Percentiles rank a stretch among this genome's conserved stretches.
Evolutionary conservation across 2,888 invertebrate genomes (phyloP).

Genomic region (Drosophila hamatofila): DNA sequence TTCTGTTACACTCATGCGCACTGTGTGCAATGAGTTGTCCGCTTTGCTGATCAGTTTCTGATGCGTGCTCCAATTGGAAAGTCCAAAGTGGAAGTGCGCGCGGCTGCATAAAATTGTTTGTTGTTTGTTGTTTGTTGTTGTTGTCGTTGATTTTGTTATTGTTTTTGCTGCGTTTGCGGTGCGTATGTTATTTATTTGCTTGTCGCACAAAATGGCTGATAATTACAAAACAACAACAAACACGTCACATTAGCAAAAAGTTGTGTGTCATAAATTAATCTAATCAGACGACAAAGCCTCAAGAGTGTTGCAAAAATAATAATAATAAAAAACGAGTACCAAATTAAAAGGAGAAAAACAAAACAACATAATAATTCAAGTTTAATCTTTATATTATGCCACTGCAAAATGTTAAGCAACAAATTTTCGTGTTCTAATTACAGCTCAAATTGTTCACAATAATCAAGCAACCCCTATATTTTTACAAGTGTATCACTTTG

Average conservation of each 20-base stretch:
- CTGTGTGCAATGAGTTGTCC: constrained; percentile 32
- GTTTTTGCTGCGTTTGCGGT: constrained; percentile 31
- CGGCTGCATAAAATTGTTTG: constrained; percentile 49
- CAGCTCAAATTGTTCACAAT: constrained; percentile 54
- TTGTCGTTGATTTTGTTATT: constrained; percentile 32
- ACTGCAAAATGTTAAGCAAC: constrained; percentile 30
- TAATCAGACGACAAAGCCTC: constrained; percentile 63
- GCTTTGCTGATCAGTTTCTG: constrained; percentile 50
- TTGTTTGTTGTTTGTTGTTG: constrained; percentile 30
- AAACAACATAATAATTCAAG: constrained; percentile 53
- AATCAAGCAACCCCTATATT: constrained; percentile 12
- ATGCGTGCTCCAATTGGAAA: constrained; percentile 65
- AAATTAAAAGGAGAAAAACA: constrained; percentile 19
- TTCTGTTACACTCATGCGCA: constrained; percentile 4
- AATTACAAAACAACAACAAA: constrained; percentile 47
- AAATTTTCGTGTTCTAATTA: constrained; percentile 38
- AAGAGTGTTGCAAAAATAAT: constrained; percentile 41
- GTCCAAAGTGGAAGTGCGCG: constrained; percentile 62
- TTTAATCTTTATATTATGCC: constrained; percentile 60
- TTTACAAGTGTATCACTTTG: constrained; percentile 13
- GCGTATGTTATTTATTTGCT: constrained; percentile 65
- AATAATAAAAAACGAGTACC: constrained; percentile 4
- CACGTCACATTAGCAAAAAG: constrained; percentile 38
- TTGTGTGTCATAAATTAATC: constrained; percentile 60
- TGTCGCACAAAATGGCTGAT: constrained; percentile 63